These are phyloP conservation scores for Promerops cafer DNA, from an alignment of 2,113 vertebrate genomes.

Conservation along the genomic window DNA sequence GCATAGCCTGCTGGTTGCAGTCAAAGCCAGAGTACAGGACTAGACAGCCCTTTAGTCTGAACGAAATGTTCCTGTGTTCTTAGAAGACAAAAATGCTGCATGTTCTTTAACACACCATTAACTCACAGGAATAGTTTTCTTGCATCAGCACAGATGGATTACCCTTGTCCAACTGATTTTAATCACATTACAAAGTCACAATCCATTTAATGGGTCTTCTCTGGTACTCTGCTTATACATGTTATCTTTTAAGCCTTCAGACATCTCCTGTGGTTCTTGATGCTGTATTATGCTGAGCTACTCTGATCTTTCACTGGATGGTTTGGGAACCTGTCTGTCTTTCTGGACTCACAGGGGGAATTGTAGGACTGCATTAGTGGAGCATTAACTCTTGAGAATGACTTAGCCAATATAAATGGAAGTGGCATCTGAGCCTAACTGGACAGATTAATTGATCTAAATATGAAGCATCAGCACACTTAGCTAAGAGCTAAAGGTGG, in stretches of 20 bases:
- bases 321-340: background rate
- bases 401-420: background rate
- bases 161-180: conserved; percentile 31
- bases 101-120: conserved; percentile 52
- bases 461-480: background rate
- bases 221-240: background rate
- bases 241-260: background rate
- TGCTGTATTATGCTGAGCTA: background rate
- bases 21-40: background rate
- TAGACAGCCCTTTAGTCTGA: conserved; percentile 17
- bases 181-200: background rate
- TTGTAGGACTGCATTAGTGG: background rate
- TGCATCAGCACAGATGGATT: conserved; percentile 34
- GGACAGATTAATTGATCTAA: background rate
- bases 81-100: background rate
- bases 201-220: background rate
- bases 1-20: background rate
- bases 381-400: background rate
- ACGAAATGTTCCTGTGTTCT: background rate
- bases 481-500: background rate
- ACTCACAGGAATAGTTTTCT: conserved; percentile 11
- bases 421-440: background rate
- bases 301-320: background rate
- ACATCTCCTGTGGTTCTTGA: background rate
- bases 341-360: background rate